Conservation (phyloP, 2,113 vertebrate genomes). For the Leucoraja erinaceus region DNA sequence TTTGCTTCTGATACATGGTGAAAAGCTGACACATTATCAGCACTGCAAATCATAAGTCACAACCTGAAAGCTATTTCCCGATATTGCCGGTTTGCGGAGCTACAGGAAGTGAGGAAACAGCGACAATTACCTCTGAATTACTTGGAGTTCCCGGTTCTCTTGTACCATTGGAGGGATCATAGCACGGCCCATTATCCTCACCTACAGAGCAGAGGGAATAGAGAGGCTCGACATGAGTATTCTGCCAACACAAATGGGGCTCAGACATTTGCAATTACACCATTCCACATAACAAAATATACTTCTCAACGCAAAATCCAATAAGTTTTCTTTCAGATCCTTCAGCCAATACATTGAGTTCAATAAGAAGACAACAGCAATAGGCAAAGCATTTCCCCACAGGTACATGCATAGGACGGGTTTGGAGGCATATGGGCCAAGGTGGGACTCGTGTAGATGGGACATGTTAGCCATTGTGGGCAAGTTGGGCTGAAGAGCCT, state of each 20-base stretch:
- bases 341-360: neutral
- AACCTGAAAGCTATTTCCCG: neutral
- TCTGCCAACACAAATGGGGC: neutral
- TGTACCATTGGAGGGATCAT: neutral
- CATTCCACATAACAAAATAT: neutral
- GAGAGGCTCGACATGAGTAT: neutral
- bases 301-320: neutral
- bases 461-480: no score
- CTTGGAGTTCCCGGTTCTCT: slow-evolving; percentile 5
- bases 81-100: neutral
- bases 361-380: neutral
- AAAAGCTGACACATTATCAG: neutral
- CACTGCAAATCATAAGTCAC: neutral
- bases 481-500: no score
- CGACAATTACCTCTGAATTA: slow-evolving; percentile 12
- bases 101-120: neutral
- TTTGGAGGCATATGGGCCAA: no score
- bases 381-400: neutral
- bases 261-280: neutral
- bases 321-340: neutral
- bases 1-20: neutral
- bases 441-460: no score
- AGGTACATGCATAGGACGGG: no score
- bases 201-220: neutral
- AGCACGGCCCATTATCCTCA: slow-evolving; percentile 25